A percentile compares a stretch with the other conserved stretches of the same genome.
phyloP scores from a whole-genome alignment of 2,113 vertebrate genomes.

The Archocentrus centrarchus region DNA sequence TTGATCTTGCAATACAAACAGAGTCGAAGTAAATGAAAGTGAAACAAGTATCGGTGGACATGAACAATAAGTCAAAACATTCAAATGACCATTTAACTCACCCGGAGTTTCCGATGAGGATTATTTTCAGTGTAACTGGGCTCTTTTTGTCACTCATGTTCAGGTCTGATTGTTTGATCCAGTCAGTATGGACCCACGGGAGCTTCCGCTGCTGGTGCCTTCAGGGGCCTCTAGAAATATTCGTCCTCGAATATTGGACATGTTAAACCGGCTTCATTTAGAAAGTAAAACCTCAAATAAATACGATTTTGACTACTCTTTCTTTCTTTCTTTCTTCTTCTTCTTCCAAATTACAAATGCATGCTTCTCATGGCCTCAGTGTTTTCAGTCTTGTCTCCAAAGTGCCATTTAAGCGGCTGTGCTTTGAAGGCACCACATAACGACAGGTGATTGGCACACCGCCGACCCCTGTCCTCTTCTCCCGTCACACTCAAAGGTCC shows the following conservation, averaged over 20 bases:
- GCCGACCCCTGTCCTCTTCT: not conserved
- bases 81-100: conserved; percentile 34
- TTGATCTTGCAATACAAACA: not conserved
- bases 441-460: not conserved
- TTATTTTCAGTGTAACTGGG: conserved; percentile 67
- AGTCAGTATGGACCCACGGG: not conserved
- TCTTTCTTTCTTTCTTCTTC: too few relatives aligned
- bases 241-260: rapidly evolving
- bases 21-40: conserved; percentile 16
- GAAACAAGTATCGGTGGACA: conserved; percentile 14
- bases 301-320: not conserved
- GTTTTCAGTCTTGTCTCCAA: not conserved
- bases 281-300: not conserved
- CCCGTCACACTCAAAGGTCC: not conserved
- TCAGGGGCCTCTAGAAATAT: conserved; percentile 21
- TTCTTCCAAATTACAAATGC: not conserved
- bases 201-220: conserved; percentile 31
- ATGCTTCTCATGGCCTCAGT: not conserved
- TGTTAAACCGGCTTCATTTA: not conserved
- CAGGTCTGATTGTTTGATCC: not conserved
- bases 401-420: not conserved
- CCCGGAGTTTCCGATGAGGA: conserved; percentile 80
- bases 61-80: not conserved
- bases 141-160: conserved; percentile 47
- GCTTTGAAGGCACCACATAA: conserved; percentile 16